Evolutionary conservation across 2,797 vertebrate species (phyloP).

Genomic region (Heliangelus exortis): DNA sequence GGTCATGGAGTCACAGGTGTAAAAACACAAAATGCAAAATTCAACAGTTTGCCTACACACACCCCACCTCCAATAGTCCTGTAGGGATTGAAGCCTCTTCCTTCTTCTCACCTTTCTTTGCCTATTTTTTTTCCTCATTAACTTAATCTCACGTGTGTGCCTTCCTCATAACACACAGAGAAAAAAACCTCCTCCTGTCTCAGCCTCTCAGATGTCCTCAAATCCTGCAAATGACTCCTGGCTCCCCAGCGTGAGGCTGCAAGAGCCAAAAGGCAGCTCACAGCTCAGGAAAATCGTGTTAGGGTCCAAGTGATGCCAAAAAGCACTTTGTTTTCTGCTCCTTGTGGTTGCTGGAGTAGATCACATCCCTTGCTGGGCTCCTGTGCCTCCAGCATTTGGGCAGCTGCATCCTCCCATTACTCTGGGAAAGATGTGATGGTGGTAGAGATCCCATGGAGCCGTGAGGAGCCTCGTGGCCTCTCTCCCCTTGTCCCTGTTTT

Average conservation of each 20-base stretch:
- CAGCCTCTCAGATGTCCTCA: accelerated
- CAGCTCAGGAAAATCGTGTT: background rate
- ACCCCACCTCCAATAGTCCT: background rate
- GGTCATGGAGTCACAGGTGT: accelerated
- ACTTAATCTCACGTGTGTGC: background rate
- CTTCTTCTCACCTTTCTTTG: background rate
- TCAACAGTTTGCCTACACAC: accelerated
- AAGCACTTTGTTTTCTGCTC: background rate
- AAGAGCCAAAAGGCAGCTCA: background rate
- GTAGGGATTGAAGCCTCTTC: background rate
- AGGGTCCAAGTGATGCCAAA: background rate
- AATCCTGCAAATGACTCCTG: background rate
- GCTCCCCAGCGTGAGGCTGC: accelerated
- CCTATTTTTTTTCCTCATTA: background rate
- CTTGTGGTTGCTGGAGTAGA: accelerated
- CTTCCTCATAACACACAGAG: background rate
- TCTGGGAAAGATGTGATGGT: background rate
- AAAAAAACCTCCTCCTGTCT: background rate
- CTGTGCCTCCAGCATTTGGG: background rate
- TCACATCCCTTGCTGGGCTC: accelerated
- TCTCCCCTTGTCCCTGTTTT: background rate
- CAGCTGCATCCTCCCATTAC: background rate
- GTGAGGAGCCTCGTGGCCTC: background rate
- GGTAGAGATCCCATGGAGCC: accelerated
- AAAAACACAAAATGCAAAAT: background rate